These are phyloP conservation scores for Antheraea yamamai DNA, from an alignment of 2,888 invertebrate genomes.

Conservation along the genomic window DNA sequence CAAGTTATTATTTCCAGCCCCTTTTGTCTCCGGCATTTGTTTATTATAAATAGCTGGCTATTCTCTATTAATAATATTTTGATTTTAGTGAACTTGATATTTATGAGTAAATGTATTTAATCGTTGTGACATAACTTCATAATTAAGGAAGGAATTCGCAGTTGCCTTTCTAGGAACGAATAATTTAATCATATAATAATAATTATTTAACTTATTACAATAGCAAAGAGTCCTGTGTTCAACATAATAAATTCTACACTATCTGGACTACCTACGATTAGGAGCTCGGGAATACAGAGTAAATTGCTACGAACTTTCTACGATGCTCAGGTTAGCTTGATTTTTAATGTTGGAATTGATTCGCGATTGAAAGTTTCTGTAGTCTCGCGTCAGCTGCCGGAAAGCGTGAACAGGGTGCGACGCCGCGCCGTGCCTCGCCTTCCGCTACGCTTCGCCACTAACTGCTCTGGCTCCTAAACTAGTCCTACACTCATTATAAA, in stretches of 20 bases:
- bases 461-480: no score
- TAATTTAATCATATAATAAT: not conserved
- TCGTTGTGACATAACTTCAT: not conserved
- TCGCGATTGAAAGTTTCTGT: no score
- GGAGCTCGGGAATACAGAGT: not conserved
- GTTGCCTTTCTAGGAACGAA: not conserved
- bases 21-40: not conserved
- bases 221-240: constrained; percentile 6
- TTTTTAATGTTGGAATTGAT: not conserved
- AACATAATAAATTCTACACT: not conserved
- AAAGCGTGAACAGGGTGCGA: no score
- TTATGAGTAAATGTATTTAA: not conserved
- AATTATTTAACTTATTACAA: not conserved
- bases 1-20: no score
- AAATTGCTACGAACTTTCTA: not conserved
- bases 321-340: not conserved
- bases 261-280: constrained; percentile 2
- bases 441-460: no score
- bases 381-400: no score
- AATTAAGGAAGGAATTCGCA: not conserved
- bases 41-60: not conserved
- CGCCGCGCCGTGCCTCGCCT: no score
- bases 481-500: no score
- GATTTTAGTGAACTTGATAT: not conserved
- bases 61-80: not conserved